These are phyloP conservation scores for Pandion haliaetus DNA, from an alignment of 2,113 vertebrate genomes.

Conservation along the genomic window DNA sequence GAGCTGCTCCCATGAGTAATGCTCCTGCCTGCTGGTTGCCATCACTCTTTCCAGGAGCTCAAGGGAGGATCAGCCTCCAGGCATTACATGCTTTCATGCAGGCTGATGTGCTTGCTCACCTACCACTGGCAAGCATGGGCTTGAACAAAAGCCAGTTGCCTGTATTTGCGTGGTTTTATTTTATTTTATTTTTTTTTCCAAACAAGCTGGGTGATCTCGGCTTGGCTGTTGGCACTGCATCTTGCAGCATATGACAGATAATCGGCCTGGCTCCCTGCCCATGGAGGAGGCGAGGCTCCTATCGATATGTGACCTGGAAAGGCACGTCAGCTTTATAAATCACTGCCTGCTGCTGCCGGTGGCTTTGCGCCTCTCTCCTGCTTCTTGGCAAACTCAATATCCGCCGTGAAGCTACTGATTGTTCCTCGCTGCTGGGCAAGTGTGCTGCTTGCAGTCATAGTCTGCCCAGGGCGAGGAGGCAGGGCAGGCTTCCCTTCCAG, in stretches of 20 bases:
- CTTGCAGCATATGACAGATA: conserved; percentile 17
- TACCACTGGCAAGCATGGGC: not conserved
- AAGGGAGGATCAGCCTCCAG: not conserved
- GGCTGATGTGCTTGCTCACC: not conserved
- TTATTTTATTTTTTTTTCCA: not conserved
- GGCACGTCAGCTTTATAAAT: not conserved
- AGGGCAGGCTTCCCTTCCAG: not conserved
- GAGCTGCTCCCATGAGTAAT: not conserved
- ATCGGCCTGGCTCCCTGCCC: conserved; percentile 22
- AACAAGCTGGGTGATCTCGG: not conserved
- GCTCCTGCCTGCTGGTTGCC: not conserved
- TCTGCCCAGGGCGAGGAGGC: fast-evolving
- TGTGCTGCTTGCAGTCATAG: fast-evolving
- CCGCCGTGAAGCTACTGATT: fast-evolving
- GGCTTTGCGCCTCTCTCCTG: not conserved
- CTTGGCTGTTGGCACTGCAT: not conserved
- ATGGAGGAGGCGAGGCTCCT: not conserved
- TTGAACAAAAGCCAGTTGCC: not conserved
- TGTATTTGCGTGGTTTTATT: not conserved
- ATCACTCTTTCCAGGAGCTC: not conserved
- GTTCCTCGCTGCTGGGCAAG: fast-evolving
- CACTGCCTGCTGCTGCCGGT: not conserved
- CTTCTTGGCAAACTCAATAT: not conserved
- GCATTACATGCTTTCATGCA: not conserved
- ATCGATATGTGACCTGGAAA: conserved; percentile 8